phyloP scores from a whole-genome alignment of 2,113 vertebrate genomes.

The Illadopsis cleaveri region DNA sequence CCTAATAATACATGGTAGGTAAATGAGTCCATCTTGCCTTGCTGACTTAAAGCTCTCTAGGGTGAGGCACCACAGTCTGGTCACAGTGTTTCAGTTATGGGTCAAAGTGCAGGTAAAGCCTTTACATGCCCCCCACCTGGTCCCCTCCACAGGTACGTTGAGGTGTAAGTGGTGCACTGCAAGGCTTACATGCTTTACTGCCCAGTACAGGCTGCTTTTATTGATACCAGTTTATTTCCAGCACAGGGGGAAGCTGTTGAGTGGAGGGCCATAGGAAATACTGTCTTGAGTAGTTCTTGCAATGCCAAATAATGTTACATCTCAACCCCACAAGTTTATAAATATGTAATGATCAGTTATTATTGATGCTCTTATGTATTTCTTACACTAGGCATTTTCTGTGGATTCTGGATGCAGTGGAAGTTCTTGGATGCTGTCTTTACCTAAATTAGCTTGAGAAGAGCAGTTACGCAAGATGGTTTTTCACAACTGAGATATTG shows the following conservation, averaged over 20 bases:
- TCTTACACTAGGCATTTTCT: background rate
- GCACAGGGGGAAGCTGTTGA: background rate
- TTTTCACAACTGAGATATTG: background rate
- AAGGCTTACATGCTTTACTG: fast-evolving
- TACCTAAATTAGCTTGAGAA: background rate
- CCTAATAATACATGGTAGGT: background rate
- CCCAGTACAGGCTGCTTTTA: background rate
- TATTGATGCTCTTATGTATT: background rate
- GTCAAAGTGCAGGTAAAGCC: background rate
- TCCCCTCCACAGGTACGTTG: fast-evolving
- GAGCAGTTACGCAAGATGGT: background rate
- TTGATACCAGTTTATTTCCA: background rate
- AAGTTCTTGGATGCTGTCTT: background rate
- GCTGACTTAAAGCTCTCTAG: background rate
- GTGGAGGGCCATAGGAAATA: background rate
- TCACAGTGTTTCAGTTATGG: background rate
- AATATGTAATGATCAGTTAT: background rate
- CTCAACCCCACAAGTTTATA: background rate
- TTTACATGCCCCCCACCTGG: background rate
- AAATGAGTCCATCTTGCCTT: background rate
- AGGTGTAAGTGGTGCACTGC: too few species aligned
- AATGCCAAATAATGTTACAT: background rate
- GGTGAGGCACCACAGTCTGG: fast-evolving
- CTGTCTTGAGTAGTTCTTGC: background rate
- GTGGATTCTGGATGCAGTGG: background rate